Conservation (phyloP, 2,113 vertebrate genomes). For the Donacobius atricapilla region DNA sequence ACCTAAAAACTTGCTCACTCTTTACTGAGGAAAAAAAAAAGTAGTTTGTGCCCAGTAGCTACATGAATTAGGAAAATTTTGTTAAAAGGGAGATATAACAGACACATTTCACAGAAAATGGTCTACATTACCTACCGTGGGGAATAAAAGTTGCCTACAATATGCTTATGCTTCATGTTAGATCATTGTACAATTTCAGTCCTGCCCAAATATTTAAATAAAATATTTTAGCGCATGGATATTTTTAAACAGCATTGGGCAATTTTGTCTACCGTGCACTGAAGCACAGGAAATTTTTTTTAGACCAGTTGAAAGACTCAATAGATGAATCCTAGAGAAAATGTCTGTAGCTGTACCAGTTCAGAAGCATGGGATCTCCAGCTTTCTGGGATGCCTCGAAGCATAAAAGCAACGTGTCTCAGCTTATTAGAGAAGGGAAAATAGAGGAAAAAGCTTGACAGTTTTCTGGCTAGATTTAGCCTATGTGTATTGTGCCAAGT, state of each 20-base stretch:
- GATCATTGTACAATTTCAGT: background rate
- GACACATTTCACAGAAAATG: background rate
- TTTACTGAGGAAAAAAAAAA: background rate
- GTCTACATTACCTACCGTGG: background rate
- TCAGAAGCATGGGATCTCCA: constrained; percentile 20
- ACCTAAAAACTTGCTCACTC: background rate
- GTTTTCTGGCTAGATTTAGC: constrained; percentile 42
- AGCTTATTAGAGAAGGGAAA: constrained; percentile 47
- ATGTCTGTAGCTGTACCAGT: constrained; percentile 8
- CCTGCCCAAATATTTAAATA: constrained; percentile 20
- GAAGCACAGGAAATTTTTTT: background rate
- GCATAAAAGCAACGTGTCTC: constrained; percentile 48
- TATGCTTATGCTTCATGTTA: background rate
- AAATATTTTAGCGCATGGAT: background rate
- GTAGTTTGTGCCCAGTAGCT: background rate
- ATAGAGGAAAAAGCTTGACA: constrained; percentile 13
- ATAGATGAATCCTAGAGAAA: constrained; percentile 42
- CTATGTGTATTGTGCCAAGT: constrained; percentile 46
- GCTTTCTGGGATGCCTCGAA: constrained; percentile 47
- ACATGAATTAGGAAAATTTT: background rate
- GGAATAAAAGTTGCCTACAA: background rate
- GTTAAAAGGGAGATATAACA: background rate
- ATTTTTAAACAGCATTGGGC: constrained; percentile 33
- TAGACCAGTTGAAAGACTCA: background rate
- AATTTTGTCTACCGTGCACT: constrained; percentile 6